Evolutionary conservation across 2,113 vertebrate species (phyloP), one percentile per base, ranked within the genome.

Genomic region (Actinemys pallida): DNA sequence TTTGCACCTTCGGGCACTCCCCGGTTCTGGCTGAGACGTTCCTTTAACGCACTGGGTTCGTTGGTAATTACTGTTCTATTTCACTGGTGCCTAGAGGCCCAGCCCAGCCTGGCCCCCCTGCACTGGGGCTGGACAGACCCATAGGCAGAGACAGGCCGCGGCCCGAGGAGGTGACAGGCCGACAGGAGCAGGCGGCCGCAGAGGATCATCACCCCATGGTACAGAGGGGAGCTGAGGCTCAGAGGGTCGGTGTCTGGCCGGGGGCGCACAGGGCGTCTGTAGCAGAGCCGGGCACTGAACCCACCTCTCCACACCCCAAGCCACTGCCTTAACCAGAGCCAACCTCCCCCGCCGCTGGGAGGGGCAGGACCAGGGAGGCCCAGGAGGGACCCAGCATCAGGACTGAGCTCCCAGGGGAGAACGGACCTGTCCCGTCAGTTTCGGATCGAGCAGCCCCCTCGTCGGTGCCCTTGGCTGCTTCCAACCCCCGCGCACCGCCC

Each of bases 151-250:
- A 75, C 49, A 76, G 24, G n/a, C 31, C 10, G 35, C 20, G 45
- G 17, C 39, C n/a, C 45, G 10, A 0, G 79, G 25, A 25, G 5
- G 10, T 42, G 24, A 80, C 84, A 39, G 39, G 39, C 39, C 3
- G 39, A 3, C 39, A 3, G 39, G 39, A 39, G 39, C 39, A 39
- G 39, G 39, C 39, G 39, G 39, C 39, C 39, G 39, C 39, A 39
- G 39, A 39, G 39, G 39, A 39, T 39, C 39, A 39, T 39, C 39
- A 39, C 39, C 39, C n/a, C 39, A 39, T 39, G 39, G 39, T 39
- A 39, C 39, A 39, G 39, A 39, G 39, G 39, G 39, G 39, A 39
- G 39, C 39, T 39, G 39, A 39, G 39, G 39, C 39, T 39, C 39
- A 39, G 39, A 39, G 39, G 39, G 39, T 39, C 39, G 39, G 39